phyloP scores from a whole-genome alignment of 2,888 invertebrate genomes.

The Bellardia bayeri region DNA sequence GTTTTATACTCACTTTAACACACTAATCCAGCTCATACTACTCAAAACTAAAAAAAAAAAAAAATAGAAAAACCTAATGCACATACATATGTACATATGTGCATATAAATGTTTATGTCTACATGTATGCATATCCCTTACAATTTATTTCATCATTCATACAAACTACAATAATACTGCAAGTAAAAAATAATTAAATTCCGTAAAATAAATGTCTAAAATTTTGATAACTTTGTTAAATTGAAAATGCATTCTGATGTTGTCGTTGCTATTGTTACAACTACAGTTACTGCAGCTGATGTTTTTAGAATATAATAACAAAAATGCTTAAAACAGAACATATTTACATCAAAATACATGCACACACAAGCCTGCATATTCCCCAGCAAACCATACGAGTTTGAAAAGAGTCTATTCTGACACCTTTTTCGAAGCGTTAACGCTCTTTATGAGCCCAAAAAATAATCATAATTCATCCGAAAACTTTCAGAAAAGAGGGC shows the following conservation, averaged over 20 bases:
- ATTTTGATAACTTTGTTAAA: constrained; percentile 64
- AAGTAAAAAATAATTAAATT: constrained; percentile 60
- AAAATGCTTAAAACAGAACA: constrained; percentile 27
- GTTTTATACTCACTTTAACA: too few species aligned
- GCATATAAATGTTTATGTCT: too few species aligned
- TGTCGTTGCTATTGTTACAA: constrained; percentile 24
- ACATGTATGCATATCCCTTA: not conserved
- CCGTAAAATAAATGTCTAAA: constrained; percentile 57
- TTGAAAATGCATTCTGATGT: constrained; percentile 53
- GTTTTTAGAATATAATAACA: constrained; percentile 11
- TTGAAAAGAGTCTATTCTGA: too few species aligned
- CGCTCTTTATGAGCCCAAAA: too few species aligned
- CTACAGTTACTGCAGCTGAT: not conserved
- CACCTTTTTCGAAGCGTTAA: too few species aligned
- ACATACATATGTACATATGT: too few species aligned
- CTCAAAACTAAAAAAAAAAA: too few species aligned
- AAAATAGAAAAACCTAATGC: too few species aligned
- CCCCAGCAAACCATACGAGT: not conserved
- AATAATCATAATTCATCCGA: too few species aligned
- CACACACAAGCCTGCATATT: not conserved
- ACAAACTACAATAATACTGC: not conserved
- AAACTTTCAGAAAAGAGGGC: too few species aligned
- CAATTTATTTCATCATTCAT: not conserved
- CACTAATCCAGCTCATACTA: too few species aligned
- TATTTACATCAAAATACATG: constrained; percentile 31